Conservation (phyloP, 2,888 invertebrate species). For the Cantharis rustica region DNA sequence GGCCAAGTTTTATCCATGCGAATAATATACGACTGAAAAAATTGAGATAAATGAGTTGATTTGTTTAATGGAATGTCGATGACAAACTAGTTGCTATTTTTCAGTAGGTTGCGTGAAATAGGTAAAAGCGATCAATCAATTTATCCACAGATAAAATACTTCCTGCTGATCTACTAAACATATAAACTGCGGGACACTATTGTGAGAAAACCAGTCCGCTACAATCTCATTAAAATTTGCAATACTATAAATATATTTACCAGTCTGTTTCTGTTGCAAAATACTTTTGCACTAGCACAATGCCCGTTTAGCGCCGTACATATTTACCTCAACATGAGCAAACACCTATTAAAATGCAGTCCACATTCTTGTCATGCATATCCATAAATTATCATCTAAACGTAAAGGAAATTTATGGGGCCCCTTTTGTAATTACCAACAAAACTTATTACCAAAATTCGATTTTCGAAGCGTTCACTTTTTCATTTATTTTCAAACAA, state of each 20-base stretch:
- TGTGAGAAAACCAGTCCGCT: conserved; percentile 44
- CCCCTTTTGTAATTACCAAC: conserved; percentile 1
- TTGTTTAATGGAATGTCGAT: conserved; percentile 23
- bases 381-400: conserved; percentile 31
- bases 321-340: conserved; percentile 31
- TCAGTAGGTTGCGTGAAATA: conserved; percentile 15
- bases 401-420: conserved; percentile 25
- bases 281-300: conserved; percentile 31
- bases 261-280: conserved; percentile 22
- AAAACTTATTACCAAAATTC: neutral
- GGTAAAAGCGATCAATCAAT: conserved; percentile 40
- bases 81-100: neutral
- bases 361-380: conserved; percentile 36
- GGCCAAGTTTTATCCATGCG: conserved; percentile 25
- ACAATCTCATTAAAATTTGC: conserved; percentile 42
- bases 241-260: conserved; percentile 41
- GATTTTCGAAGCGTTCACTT: neutral
- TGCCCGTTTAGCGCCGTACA: conserved; percentile 30
- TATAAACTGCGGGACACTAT: conserved; percentile 45
- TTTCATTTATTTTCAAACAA: too few relatives aligned
- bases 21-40: conserved; percentile 21
- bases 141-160: conserved; percentile 43
- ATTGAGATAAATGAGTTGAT: conserved; percentile 41
- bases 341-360: conserved; percentile 39
- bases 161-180: conserved; percentile 49